Evolutionary conservation across 2,113 vertebrate species (phyloP).

Genomic region (Trogon surrucura): DNA sequence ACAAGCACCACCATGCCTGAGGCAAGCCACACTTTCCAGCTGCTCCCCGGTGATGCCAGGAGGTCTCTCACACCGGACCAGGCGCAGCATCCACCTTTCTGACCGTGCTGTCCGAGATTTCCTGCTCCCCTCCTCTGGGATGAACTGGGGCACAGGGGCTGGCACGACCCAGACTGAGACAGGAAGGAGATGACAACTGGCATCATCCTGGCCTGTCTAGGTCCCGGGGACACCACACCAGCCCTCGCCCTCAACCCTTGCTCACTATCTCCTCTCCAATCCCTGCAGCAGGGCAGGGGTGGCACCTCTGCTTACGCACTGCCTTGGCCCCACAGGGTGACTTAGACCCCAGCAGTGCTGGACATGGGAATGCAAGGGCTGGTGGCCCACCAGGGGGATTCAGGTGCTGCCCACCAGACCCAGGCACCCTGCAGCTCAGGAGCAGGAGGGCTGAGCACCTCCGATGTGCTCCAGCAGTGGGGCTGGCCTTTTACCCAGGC

Average conservation of each 20-base stretch:
- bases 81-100: neutral
- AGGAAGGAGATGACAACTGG: neutral
- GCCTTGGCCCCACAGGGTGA: neutral
- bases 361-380: neutral
- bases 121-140: neutral
- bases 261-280: neutral
- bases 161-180: neutral
- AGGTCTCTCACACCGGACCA: neutral
- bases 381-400: neutral
- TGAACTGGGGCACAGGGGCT: neutral
- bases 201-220: neutral
- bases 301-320: neutral
- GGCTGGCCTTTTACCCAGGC: neutral
- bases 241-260: neutral
- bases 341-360: fast-evolving
- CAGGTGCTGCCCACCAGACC: fast-evolving
- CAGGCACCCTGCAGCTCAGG: neutral
- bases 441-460: neutral
- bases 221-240: neutral
- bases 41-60: neutral
- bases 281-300: neutral
- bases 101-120: neutral
- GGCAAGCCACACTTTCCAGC: neutral
- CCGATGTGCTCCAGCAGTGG: neutral
- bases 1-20: fast-evolving